phyloP scores from a whole-genome alignment of 2,888 invertebrate species.

The Dasypolia templi region DNA sequence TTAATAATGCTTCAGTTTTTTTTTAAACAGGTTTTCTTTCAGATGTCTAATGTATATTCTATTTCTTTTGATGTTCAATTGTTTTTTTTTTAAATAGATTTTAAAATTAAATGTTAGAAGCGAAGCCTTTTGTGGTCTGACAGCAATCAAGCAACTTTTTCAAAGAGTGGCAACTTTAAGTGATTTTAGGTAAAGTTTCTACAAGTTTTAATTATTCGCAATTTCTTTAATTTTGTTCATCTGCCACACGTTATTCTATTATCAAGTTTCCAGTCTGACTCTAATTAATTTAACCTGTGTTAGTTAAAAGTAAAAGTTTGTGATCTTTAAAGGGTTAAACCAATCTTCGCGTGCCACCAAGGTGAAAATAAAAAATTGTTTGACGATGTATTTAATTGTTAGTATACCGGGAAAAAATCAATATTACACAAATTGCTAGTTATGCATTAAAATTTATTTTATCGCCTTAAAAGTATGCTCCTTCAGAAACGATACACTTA shows the following conservation, averaged over 20 bases:
- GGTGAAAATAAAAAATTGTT: not conserved
- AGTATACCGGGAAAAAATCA: too few relatives aligned
- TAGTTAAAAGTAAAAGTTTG: slow-evolving; percentile 6
- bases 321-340: not conserved
- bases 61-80: slow-evolving; percentile 7
- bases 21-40: slow-evolving; percentile 6
- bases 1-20: not conserved
- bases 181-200: slow-evolving; percentile 40
- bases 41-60: not conserved
- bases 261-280: slow-evolving; percentile 19
- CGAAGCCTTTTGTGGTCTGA: slow-evolving; percentile 34
- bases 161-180: slow-evolving; percentile 35
- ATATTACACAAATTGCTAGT: too few relatives aligned
- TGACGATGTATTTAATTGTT: not conserved
- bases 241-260: slow-evolving; percentile 24
- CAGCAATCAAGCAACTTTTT: slow-evolving; percentile 40
- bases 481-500: too few relatives aligned
- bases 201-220: slow-evolving; percentile 40
- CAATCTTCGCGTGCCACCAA: not conserved
- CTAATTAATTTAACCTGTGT: slow-evolving; percentile 32
- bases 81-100: too few relatives aligned
- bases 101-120: slow-evolving; percentile 22
- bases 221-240: slow-evolving; percentile 33
- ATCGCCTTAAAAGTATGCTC: too few relatives aligned
- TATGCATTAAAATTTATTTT: too few relatives aligned